phyloP scores from a whole-genome alignment of 2,113 vertebrate genomes.

The Arizona elegans region DNA sequence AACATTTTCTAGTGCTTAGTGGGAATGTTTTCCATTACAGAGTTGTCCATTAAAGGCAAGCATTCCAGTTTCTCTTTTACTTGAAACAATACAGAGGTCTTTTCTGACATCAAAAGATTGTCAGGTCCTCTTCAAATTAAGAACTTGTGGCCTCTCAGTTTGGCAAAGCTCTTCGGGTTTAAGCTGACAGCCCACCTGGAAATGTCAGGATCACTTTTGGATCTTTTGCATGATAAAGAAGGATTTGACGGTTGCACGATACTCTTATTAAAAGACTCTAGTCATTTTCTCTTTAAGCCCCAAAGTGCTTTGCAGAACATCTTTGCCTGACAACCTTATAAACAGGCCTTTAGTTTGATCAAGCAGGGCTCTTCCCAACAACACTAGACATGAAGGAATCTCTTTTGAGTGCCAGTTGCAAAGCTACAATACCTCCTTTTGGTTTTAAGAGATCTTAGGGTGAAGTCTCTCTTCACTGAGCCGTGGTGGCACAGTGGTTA shows the following conservation, averaged over 20 bases:
- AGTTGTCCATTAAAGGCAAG: background rate
- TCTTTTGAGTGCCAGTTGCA: background rate
- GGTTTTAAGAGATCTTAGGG: background rate
- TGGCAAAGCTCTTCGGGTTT: background rate
- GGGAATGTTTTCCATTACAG: constrained; percentile 3
- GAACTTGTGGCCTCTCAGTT: no score
- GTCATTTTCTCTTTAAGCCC: background rate
- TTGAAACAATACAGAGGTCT: background rate
- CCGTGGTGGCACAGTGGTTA: no score
- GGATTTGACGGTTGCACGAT: background rate
- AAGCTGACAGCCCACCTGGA: background rate
- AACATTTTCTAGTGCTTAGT: background rate
- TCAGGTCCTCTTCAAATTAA: background rate
- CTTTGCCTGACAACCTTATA: background rate
- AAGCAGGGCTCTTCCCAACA: background rate
- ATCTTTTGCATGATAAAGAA: background rate
- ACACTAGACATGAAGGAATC: background rate
- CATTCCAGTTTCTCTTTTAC: background rate
- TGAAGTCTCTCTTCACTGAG: background rate
- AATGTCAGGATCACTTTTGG: background rate
- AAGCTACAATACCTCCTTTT: background rate
- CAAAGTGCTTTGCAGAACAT: background rate
- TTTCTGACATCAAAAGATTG: background rate
- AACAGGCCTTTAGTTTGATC: background rate
- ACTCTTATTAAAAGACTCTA: background rate